Base-by-base conservation (phyloP, 2,888 invertebrate genomes). In the Perizoma flavofasciatum region DNA sequence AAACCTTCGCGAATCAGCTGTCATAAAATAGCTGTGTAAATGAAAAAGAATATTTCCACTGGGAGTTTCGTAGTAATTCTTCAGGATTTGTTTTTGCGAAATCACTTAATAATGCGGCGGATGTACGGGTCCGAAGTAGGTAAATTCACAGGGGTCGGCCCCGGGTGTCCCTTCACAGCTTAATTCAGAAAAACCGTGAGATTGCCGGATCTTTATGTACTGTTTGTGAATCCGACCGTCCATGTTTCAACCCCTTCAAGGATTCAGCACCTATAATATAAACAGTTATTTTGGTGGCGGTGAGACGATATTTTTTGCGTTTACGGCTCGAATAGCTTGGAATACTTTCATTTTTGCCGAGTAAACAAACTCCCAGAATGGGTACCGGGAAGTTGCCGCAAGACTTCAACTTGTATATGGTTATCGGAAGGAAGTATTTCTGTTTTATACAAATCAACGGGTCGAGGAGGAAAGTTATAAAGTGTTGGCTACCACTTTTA, bases 151-250 rank as follows among this genome's bases (percentile, higher is more conserved):
- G 74, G 74, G 77, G 77, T 73, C 71, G 80, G 84, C 78, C 77
- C 77, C 75, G 73, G 78, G 73, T 80, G 82, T 84, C 87, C 83
- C 78, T 85, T 82, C 82, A 86, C 82, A 74, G 77, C 87, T 89
- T 89, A 85, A 89, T 89, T 84, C 82, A 71, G 83, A 84, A 88
- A 87, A 87, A 86, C 82, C 82, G 82, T 82, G 81, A 85, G 84
- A 86, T 85, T 78, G 80, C 80, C 75, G 74, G 80, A 84, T 86
- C 85, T 87, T 88, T 88, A 86, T 85, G 80, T 85, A 87, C 86
- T 88, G 88, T 89, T 88, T 88, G 86, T 79, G 82, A 83, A 81
- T 80, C 80, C 83, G 79, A 77, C 83, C 84, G 83, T 75, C 82
- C 77, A 84, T 86, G 85, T 86, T 87, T 84, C 78, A 87, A 86